These are phyloP conservation scores for Anolis carolinensis DNA, from an alignment of 2,113 vertebrate genomes.

Conservation along the genomic window DNA sequence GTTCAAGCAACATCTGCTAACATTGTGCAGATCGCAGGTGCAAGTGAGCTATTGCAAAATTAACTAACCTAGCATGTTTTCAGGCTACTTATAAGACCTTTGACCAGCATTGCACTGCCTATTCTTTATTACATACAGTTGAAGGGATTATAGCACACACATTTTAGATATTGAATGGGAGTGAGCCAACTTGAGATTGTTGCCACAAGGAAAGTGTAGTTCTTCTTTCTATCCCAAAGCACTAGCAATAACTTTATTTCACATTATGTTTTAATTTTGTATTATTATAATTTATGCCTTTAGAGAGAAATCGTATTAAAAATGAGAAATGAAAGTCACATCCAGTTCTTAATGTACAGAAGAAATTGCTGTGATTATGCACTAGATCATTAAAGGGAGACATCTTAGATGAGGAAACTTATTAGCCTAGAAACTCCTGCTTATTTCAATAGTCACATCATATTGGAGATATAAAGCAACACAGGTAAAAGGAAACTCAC, in stretches of 20 bases:
- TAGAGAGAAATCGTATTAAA: neutral
- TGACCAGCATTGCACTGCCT: no score
- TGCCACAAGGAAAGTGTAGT: neutral
- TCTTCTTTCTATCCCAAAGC: neutral
- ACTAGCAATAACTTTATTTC: neutral
- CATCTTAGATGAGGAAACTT: slow-evolving; percentile 18
- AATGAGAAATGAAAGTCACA: neutral
- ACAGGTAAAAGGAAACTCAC: slow-evolving; percentile 47
- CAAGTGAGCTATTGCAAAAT: no score
- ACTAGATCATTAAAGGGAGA: neutral
- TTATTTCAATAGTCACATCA: slow-evolving; percentile 9
- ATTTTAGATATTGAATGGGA: neutral
- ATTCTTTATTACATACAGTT: neutral
- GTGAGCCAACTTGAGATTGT: neutral
- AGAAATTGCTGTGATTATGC: neutral
- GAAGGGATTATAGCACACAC: no score
- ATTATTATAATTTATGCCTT: neutral
- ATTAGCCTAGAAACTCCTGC: neutral
- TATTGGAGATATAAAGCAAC: slow-evolving; percentile 18
- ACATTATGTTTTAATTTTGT: neutral
- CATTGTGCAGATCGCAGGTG: neutral
- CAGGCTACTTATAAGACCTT: no score
- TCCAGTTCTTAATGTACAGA: neutral
- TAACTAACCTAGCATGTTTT: neutral
- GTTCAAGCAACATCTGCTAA: neutral